Base-by-base conservation (phyloP, 1,140 invertebrate species). In the Apis laboriosa region DNA sequence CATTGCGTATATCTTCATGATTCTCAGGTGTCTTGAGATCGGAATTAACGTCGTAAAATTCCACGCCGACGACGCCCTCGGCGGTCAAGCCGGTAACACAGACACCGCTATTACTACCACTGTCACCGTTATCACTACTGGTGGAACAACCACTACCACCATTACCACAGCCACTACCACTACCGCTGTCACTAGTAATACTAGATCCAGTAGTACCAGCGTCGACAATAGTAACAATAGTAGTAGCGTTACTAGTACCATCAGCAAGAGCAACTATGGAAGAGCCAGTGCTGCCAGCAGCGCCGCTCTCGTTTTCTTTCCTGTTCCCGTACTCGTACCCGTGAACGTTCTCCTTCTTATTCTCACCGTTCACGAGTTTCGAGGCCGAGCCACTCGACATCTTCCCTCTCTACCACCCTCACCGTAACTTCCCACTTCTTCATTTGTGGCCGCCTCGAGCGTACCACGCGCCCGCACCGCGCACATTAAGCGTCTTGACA, bases 311-410 rank as follows among this genome's bases (percentile, higher is more conserved):
- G 70, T 81, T 91, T 83, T 90, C 90, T 67, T 77, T 82, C 80
- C 56, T 82, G 56, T 77, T 73, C 83, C 55, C 70, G 77, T 72
- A 34, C 67, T 80, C 78, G 74, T 77, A 55, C 21, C 43, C 80
- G 66, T 76, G 72, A 77, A 82, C 74, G 73, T 82, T 82, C 74
- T 70, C 74, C 74, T 77, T 82, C 80, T 84, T 86, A 56, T 79
- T 91, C 82, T 91, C 89, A 88, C 90, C 90, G 87, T 92, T 92
- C 82, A 92, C 84, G 84, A 91, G 84, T 71, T 86, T 73, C 78
- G 74, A 86, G 75, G 83, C 77, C 81, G 88, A 88, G 61, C 68
- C 77, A 84, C 87, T 90, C 90, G 91, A 92, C 91, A 91, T 92
- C 66, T 90, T 92, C 85, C 77, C 61, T 83, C 79, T 75, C 70